Evolutionary conservation across 2,888 invertebrate genomes (phyloP), one percentile per base, ranked within the genome.

Genomic region (Achlya flavicornis): DNA sequence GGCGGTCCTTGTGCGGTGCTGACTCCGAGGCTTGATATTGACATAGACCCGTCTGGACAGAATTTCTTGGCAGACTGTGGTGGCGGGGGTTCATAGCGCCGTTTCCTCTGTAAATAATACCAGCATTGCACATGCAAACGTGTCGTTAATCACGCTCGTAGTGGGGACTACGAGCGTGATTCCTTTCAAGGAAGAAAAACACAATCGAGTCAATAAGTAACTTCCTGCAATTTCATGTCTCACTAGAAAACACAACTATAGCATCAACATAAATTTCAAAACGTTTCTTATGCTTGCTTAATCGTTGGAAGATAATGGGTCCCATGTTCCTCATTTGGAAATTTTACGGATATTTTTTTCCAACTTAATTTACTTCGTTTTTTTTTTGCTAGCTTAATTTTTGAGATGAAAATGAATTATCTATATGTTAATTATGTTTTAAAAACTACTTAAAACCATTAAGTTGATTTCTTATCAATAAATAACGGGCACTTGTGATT

Each of bases 41-140:
- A 70, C 57, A 81, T 79, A 0, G 80, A 73, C 53, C 85, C 86
- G 41, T 92, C 93, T 0, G 87, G 75, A 57, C 93, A 91, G 73
- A 92, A 90, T 72, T 86, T 90, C 79, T 93, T 93, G 0, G 82
- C 85, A 0, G 86, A 80, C 62, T 88, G 90, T 5, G 88, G 84
- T 57, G 83, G 83, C 0, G 86, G 82, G 0, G 88, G 85, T 48
- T 92, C 92, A 65, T 83, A 87, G 0, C 90, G 87, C 63, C 93
- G 84, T 68, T 93, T 93, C 65, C 92, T 87, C 92, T 93, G 85
- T 46, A 71, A 67, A 70, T 61, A 32, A 35, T 14, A 61, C 43
- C 59, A 32, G 26, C 61, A 32, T 61, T 26, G 33, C 57, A 62
- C 19, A 63, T 62, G 32, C 35, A 58, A 33, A 32, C 32, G 32